Evolutionary conservation across 2,797 vertebrate genomes (phyloP).

Genomic region (Tiaroga cobitis): DNA sequence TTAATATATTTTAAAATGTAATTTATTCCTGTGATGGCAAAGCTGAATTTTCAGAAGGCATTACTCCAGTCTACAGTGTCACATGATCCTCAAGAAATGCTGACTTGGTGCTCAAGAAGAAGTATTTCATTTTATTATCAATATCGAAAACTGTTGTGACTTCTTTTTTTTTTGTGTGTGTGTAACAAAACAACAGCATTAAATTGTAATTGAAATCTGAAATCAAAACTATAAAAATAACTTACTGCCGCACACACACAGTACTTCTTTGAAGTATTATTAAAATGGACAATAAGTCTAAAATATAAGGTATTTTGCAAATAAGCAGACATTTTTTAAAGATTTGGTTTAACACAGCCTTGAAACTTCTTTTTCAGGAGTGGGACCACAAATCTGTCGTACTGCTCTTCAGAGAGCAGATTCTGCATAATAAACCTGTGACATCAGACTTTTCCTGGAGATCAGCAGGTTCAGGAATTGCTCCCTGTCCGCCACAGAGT

Average conservation of each 20-base stretch:
- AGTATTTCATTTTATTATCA: not conserved
- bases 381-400: slow-evolving; percentile 26
- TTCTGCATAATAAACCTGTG: slow-evolving; percentile 29
- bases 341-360: not conserved
- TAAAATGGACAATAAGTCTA: not conserved
- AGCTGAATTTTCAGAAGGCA: not conserved
- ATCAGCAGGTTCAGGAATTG: slow-evolving; percentile 41
- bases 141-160: not conserved
- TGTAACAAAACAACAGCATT: not conserved
- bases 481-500: slow-evolving; percentile 26
- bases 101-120: not conserved
- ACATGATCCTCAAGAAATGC: not conserved
- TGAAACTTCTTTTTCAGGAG: not conserved
- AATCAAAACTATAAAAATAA: no score
- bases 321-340: not conserved
- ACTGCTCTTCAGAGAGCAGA: slow-evolving; percentile 25
- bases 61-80: not conserved
- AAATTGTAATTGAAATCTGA: not conserved
- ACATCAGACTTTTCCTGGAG: slow-evolving; percentile 32
- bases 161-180: no score
- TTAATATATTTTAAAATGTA: not conserved
- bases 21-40: not conserved
- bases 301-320: not conserved
- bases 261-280: not conserved
- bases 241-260: no score